Evolutionary conservation across 2,888 invertebrate species (phyloP), one percentile per base, ranked within the genome.

Genomic region (Stramonita haemastoma): DNA sequence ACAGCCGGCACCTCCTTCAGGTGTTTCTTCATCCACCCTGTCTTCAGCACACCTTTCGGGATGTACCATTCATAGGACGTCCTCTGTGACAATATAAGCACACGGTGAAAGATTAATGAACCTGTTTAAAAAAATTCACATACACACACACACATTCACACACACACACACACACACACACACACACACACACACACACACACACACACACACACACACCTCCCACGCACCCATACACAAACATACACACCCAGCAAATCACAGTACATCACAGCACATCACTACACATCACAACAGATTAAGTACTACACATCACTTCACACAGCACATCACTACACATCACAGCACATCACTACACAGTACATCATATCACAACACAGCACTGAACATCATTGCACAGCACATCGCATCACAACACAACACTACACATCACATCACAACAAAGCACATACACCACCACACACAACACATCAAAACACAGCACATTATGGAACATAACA

Each of bases 21-120:
- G 95, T 99, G 98, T 96, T 99, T 99, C 87, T 97, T 97, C 97
- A 99, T 98, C 99, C 99, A 99, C 95, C 98, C 98, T 83, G 98
- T 97, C 96, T 99, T 99, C 15, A 99, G 96, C 92, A 99, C 98
- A 22, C 99, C 99, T 96, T 96, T 96, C 2, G 96, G 96, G 83
- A 98, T 98, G 96, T 99, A 99, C 98, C 98, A 98, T 95, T 99
- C 99, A 96, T 99, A 99, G 0, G 98, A 98, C 94, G 97, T 97
- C 92, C 98, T 97, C 96, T 98, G 93, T 26, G 6, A 84, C 56
- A 84, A 19, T 22, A 0, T 26, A 15, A 81, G 19, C 32, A 36
- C 36, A 36, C 36, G 17, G 5, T 19, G 4, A 81, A 11, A 79
- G 6, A 79, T 32, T 32, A 11, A 79, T 32, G 32, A 6, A 79